Base-by-base conservation (phyloP, 1,140 invertebrate species). In the Drosophila funebris region DNA sequence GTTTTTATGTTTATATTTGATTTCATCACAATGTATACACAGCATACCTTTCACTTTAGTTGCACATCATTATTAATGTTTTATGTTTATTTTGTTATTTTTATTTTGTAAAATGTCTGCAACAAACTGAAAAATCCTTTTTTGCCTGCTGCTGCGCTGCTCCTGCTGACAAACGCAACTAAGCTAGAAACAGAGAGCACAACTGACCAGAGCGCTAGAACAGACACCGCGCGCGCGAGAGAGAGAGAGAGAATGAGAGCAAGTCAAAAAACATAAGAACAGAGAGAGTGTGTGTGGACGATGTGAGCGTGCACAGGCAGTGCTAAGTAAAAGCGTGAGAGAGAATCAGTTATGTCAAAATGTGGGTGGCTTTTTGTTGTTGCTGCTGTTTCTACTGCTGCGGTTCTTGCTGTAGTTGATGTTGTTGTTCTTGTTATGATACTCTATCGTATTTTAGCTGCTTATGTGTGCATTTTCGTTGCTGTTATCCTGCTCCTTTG, bases 351-450 rank as follows among this genome's bases (percentile, higher is more conserved):
- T 44, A 31, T 60, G 70, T 37, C 37, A 33, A 41, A 69, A 77
- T 83, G 79, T 84, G 81, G 78, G 82, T 74, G 81, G 77, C 63
- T 66, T 68, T 53, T 57, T 64, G 53, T 57, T 70, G 36, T 52
- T 75, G 41, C 33, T 66, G 31, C 41, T 71, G 56, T 54, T 80
- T 52, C 31, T 60, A 22, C 27, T 53, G 60, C 16, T 64, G 39
- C 24, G 1, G 5, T 41, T 75, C 43, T 33, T 76, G 73, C 58
- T 72, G 50, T 56, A 70, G 37, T 64, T 54, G 58, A 22, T 36
- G 60, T 71, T 56, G 50, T 58, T 71, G 76, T 85, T 68, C 68
- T 43, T 80, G 73, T 85, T 84, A 76, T 84, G 72, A 67, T 79
- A 57, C 56, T 73, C 69, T 54, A 36, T 13, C 33, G n/a, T 44